Evolutionary conservation across 2,113 vertebrate species (phyloP), one percentile per base, ranked within the genome.

Genomic region (Brachyhypopomus occidentalis): DNA sequence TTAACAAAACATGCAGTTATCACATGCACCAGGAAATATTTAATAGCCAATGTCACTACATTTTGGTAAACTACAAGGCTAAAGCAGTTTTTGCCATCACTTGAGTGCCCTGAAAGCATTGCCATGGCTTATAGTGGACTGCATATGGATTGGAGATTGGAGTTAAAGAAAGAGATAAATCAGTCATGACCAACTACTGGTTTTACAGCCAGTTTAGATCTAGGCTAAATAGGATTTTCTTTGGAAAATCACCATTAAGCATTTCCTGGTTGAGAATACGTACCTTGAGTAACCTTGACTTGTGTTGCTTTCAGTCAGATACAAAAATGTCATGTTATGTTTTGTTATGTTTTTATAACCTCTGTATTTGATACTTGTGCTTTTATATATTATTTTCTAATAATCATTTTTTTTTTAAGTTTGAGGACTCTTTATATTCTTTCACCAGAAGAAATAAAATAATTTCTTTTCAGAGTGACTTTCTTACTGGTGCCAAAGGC

Each of bases 341-440:
- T 55, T 71, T 64, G 74, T 80, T 77, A 83, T 81, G 78, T 71
- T 64, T 76, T 80, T 77, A 83, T 81, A 78, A 66, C 38, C 64
- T 72, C 80, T 84, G 81, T 90, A 81, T 91, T 86, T 90, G 82
- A 82, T 70, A 23, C 60, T 71, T 90, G 81, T 90, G 83, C 82
- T 85, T 88, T 87, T 92, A 85, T 90, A 91, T 52, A 52, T 52
- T 89, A 86, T 91, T 91, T 90, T 86, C 64, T 86, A 83, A 88
- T 86, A 86, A 63, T 72, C 87, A 81, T 75, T 90, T 91, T 89
- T n/a, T n/a, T 79, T 30, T 87, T 89, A 88, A 89, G 80, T 81
- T 69, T 81, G 83, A 85, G 78, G 69, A 70, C 59, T 86, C 78
- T 79, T 63, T 88, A 82, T 90, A 84, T 87, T 73, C 83, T 74